Percentiles rank a stretch among this genome's conserved stretches.
phyloP scores from a whole-genome alignment of 1,140 invertebrate species.

The Listronotus oregonensis region DNA sequence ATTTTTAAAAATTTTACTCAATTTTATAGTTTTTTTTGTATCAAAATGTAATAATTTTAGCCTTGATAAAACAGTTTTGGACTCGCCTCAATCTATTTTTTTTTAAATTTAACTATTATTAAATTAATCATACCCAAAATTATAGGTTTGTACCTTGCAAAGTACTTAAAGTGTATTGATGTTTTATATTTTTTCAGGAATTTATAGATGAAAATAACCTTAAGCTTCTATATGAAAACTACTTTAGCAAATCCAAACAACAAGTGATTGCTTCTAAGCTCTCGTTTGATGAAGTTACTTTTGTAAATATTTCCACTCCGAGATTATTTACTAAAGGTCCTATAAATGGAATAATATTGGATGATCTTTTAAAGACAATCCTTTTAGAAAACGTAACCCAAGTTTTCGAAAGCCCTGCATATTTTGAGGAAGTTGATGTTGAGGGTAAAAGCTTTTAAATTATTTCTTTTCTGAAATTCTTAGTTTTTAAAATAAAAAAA shows the following conservation, averaged over 20 bases:
- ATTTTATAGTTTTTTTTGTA: no score
- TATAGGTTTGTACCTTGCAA: no score
- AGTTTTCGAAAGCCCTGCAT: constrained; percentile 43
- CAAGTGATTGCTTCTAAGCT: constrained; percentile 45
- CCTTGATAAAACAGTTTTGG: no score
- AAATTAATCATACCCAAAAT: no score
- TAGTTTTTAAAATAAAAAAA: no score
- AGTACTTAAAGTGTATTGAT: no score
- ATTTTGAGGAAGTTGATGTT: constrained; percentile 38
- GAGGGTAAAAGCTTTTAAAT: constrained; percentile 9
- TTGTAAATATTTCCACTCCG: constrained; percentile 40
- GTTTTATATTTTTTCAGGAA: constrained; percentile 40
- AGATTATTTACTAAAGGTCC: constrained; percentile 28
- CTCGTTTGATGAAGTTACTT: constrained; percentile 40
- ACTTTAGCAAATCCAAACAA: constrained; percentile 51
- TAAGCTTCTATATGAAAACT: constrained; percentile 44
- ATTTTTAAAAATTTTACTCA: no score
- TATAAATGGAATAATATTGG: constrained; percentile 44
- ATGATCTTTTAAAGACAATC: constrained; percentile 39
- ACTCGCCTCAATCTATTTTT: no score
- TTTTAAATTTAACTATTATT: no score
- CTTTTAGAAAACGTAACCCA: constrained; percentile 47
- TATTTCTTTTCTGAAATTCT: constrained; percentile 1
- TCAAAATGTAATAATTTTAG: no score
- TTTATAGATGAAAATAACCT: constrained; percentile 44